A percentile compares a stretch with the other conserved stretches of the same genome.
Conservation (phyloP, 1,140 invertebrate species). For the Drosophila tsacasi region DNA sequence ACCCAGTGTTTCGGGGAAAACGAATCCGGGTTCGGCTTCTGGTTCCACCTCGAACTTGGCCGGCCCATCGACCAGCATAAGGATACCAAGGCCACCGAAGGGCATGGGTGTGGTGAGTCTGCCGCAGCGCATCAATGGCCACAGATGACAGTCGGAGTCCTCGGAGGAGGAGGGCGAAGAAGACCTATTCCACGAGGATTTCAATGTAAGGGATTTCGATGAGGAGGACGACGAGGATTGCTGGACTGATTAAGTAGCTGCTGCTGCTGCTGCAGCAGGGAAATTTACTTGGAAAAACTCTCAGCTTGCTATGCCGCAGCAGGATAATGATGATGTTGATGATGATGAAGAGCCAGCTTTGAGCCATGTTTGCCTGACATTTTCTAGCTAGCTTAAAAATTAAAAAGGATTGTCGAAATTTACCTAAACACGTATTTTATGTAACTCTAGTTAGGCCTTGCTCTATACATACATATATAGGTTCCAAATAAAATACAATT, state of each 20-base stretch:
- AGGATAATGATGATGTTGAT: not conserved
- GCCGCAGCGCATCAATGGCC: constrained; percentile 66
- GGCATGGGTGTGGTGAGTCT: constrained; percentile 64
- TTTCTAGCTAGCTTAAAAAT: constrained; percentile 47
- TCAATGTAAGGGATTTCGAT: constrained; percentile 77
- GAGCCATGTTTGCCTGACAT: constrained; percentile 43
- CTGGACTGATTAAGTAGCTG: constrained; percentile 76
- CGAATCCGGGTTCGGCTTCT: constrained; percentile 20
- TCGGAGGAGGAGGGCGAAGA: constrained; percentile 82
- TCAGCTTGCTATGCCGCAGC: constrained; percentile 32
- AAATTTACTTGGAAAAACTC: constrained; percentile 24
- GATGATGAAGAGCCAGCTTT: constrained; percentile 14
- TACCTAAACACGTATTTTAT: constrained; percentile 36
- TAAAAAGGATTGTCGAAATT: constrained; percentile 33
- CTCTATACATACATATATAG: constrained; percentile 49
- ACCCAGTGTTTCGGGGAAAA: constrained; percentile 75
- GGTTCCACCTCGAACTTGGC: constrained; percentile 6
- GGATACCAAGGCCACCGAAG: constrained; percentile 79
- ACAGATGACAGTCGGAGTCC: constrained; percentile 84
- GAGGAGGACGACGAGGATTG: constrained; percentile 73
- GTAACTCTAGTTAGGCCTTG: constrained; percentile 44
- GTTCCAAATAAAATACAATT: constrained; percentile 33
- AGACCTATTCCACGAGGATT: constrained; percentile 81
- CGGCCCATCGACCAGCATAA: constrained; percentile 69
- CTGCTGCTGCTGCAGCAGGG: constrained; percentile 4